A percentile compares a stretch with the other conserved stretches of the same genome.
Conservation (phyloP, 2,888 invertebrate genomes). For the Xestia sexstrigata region DNA sequence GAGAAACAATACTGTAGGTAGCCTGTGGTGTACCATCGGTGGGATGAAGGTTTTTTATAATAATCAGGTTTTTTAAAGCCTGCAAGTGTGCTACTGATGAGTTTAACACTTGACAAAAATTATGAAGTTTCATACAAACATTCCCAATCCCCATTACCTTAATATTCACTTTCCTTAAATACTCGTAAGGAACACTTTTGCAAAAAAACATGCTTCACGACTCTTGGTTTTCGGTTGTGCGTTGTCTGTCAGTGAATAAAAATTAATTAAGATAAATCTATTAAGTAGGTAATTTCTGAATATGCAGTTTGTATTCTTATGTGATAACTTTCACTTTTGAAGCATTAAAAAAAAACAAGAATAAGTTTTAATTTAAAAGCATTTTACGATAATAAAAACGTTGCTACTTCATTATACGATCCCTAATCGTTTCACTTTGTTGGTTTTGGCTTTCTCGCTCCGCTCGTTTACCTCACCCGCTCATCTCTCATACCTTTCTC, state of each 20-base stretch:
- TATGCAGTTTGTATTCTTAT: not conserved
- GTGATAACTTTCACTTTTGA: not conserved
- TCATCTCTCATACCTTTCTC: slow-evolving; percentile 64
- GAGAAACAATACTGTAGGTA: too few species aligned
- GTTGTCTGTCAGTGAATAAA: not conserved
- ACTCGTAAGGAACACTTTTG: not conserved
- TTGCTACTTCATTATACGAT: not conserved
- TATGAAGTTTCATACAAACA: not conserved
- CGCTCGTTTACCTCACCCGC: slow-evolving; percentile 40
- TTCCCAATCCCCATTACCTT: not conserved
- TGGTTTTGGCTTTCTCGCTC: not conserved
- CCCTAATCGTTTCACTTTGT: not conserved
- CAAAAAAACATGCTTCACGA: not conserved
- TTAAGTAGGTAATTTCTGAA: not conserved
- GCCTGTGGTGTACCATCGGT: too few species aligned
- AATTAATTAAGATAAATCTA: not conserved
- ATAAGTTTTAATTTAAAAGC: not conserved
- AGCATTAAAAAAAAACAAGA: not conserved
- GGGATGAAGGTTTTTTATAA: not conserved
- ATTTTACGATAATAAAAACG: not conserved
- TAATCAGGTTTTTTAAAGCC: too few species aligned
- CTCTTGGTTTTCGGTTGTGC: not conserved
- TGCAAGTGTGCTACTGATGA: not conserved
- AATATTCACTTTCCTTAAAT: not conserved
- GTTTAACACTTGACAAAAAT: not conserved